Percentiles rank a stretch among this genome's conserved stretches.
These are phyloP conservation scores for Nesospiza acunhae DNA, from an alignment of 2,113 vertebrate species.

Conservation along the genomic window DNA sequence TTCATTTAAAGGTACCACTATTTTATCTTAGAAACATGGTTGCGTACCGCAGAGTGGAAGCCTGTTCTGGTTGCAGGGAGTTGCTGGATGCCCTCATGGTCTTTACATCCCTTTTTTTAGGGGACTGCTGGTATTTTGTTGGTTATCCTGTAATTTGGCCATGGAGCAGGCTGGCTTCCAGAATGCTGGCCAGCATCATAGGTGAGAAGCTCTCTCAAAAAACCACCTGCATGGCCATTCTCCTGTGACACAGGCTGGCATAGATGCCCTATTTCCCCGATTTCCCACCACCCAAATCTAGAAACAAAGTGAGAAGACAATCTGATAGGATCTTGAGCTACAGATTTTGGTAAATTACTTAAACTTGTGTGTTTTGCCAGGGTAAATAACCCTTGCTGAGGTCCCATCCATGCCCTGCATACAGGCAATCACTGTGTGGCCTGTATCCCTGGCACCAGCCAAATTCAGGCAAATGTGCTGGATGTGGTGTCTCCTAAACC, in stretches of 20 bases:
- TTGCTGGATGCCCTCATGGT: background rate
- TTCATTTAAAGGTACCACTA: background rate
- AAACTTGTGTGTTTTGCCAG: background rate
- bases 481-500: background rate
- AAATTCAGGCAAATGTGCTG: background rate
- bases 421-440: background rate
- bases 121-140: background rate
- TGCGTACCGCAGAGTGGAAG: background rate
- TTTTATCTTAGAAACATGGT: background rate
- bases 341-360: background rate
- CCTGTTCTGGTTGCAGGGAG: background rate
- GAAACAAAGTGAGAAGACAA: background rate
- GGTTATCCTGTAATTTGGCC: background rate
- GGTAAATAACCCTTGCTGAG: background rate
- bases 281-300: background rate
- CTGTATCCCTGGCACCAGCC: background rate
- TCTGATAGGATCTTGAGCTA: background rate
- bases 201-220: background rate
- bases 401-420: background rate
- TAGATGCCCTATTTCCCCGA: background rate
- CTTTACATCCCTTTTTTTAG: background rate
- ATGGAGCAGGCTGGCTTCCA: background rate
- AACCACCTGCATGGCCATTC: background rate
- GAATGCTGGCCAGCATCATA: accelerated
- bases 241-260: background rate